Percentiles rank a stretch among this genome's conserved stretches.
phyloP scores from a whole-genome alignment of 1,140 invertebrate genomes.

The Piezodorus guildinii region DNA sequence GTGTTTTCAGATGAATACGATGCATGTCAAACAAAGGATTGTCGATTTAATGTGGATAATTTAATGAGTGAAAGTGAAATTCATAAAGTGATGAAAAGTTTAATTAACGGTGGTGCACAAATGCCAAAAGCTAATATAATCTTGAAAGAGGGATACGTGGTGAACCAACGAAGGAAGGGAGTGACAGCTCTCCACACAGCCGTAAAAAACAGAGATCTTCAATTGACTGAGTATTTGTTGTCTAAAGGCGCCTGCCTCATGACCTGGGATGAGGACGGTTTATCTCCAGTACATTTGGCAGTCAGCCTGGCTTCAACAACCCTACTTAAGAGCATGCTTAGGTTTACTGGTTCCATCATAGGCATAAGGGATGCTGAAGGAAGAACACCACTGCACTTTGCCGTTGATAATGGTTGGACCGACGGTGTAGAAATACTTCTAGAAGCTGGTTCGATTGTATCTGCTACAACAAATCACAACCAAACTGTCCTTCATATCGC shows the following conservation, averaged over 20 bases:
- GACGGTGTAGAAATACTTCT: conserved; percentile 48
- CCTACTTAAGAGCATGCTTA: conserved; percentile 36
- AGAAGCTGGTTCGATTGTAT: conserved; percentile 54
- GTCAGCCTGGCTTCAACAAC: conserved; percentile 37
- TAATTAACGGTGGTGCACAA: conserved; percentile 18
- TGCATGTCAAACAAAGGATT: too few relatives aligned
- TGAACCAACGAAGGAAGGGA: conserved; percentile 15
- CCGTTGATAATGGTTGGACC: conserved; percentile 48
- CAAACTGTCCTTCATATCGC: conserved; percentile 44
- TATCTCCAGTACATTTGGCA: conserved; percentile 48
- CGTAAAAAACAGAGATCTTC: conserved; percentile 22
- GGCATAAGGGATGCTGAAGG: conserved; percentile 47
- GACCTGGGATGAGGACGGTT: conserved; percentile 41
- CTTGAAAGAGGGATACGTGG: conserved; percentile 15
- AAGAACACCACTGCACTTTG: conserved; percentile 69
- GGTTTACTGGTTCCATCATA: conserved; percentile 32
- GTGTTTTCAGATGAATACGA: too few relatives aligned
- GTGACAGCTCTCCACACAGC: conserved; percentile 25
- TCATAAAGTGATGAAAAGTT: too few relatives aligned
- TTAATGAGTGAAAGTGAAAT: too few relatives aligned
- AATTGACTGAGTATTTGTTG: conserved; percentile 35
- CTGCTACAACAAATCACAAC: conserved; percentile 47
- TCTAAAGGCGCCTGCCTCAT: conserved; percentile 31
- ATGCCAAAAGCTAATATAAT: conserved; percentile 21
- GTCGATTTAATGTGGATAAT: too few relatives aligned